Percentiles rank a stretch among this genome's conserved stretches.
phyloP scores from a whole-genome alignment of 2,888 invertebrate species.

The Papilio protenor region DNA sequence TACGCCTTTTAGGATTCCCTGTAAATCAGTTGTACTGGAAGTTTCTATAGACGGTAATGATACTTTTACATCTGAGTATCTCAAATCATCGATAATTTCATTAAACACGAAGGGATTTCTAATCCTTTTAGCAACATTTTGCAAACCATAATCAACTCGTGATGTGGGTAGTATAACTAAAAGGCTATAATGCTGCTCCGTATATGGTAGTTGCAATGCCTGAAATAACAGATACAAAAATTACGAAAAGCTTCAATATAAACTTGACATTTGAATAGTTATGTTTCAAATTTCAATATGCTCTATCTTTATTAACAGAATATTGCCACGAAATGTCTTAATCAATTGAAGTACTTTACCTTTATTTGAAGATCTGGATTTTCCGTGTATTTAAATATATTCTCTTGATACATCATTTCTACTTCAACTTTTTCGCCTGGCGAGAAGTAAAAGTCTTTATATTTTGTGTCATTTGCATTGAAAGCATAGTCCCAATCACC shows the following conservation, averaged over 20 bases:
- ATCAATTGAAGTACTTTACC: too few relatives aligned
- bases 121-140: too few relatives aligned
- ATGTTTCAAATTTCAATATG: too few relatives aligned
- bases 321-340: too few relatives aligned
- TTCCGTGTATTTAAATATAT: too few relatives aligned
- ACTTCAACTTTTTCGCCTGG: conserved; percentile 47
- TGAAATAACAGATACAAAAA: too few relatives aligned
- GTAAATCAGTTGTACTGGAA: conserved; percentile 17
- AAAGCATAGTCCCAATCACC: conserved; percentile 55
- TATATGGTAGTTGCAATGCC: too few relatives aligned
- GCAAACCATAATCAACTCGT: too few relatives aligned
- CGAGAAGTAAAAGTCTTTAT: conserved; percentile 49
- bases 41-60: conserved; percentile 43
- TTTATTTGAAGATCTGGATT: too few relatives aligned
- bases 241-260: not conserved
- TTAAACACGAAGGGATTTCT: conserved; percentile 26
- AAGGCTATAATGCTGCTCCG: too few relatives aligned
- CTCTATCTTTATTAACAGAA: too few relatives aligned
- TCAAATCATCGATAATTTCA: conserved; percentile 43
- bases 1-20: conserved; percentile 53
- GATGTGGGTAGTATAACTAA: too few relatives aligned
- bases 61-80: conserved; percentile 45
- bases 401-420: conserved; percentile 53
- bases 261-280: not conserved
- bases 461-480: conserved; percentile 48